These are phyloP conservation scores for Plemyria rubiginata DNA, from an alignment of 2,888 invertebrate genomes.

Conservation along the genomic window DNA sequence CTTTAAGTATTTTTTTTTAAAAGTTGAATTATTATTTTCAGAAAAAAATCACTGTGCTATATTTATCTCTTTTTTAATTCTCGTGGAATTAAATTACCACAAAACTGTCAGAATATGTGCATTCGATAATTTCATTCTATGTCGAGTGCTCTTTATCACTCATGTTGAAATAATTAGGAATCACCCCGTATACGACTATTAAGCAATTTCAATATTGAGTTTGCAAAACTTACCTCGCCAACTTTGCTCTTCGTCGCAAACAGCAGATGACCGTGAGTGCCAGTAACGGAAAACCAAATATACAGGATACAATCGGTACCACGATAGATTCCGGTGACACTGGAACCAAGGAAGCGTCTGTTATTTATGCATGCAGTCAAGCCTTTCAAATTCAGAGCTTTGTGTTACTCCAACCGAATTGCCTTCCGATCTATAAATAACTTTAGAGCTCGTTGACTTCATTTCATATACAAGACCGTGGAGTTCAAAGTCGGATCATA, in stretches of 20 bases:
- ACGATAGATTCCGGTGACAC: conserved; percentile 95
- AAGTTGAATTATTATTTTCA: no score
- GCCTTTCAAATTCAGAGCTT: background rate
- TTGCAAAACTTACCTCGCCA: conserved; percentile 83
- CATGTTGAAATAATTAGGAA: no score
- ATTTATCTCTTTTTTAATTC: no score
- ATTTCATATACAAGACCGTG: background rate
- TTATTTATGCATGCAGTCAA: conserved; percentile 2
- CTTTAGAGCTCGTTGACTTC: background rate
- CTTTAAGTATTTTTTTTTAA: no score
- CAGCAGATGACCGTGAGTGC: conserved; percentile 95
- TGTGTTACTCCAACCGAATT: background rate
- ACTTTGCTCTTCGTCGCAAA: conserved; percentile 91
- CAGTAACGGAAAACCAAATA: conserved; percentile 94
- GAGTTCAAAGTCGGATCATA: background rate
- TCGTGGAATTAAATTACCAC: no score
- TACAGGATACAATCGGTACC: conserved; percentile 95
- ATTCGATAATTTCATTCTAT: no score
- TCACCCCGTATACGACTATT: no score
- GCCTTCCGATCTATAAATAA: background rate
- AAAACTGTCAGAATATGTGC: no score
- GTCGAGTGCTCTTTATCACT: no score
- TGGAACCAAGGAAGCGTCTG: conserved; percentile 72
- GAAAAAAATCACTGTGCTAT: no score
- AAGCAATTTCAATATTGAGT: conserved; percentile 18